Base-by-base conservation (phyloP, 2,888 invertebrate species). In the Drosophila affinis region DNA sequence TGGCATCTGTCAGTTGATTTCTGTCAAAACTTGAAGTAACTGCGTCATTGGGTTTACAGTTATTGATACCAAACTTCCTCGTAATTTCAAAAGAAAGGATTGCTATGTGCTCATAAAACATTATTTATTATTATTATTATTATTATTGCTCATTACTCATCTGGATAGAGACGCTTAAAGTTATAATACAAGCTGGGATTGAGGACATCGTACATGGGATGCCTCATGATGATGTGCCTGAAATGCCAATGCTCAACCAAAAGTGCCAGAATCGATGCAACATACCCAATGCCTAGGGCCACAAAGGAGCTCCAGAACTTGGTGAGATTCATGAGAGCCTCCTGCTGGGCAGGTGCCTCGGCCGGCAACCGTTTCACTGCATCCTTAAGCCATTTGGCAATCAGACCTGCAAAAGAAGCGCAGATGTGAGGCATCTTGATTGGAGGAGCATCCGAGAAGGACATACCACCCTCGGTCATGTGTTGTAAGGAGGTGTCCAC, bases 251-350 rank as follows among this genome's bases (percentile, higher is more conserved):
- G 89, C 92, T 97, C 97, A 0, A 92, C 92, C 2, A 94, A 78
- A 0, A 97, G 90, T 39, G 93, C 93, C 0, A 94, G 27, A 0
- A 93, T 80, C 76, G 95, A 94, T 4, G 95, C 71, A 18, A 93
- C 90, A 87, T 95, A 96, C 0, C 97, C 97, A 53, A 95, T 93
- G 3, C 92, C 93, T n/a, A 97, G 90, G 7, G 95, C 95, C 46
- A 96, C 94, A 72, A 97, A 93, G 3, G 95, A 96, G 49, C 96
- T 96, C 90, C 96, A 96, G 51, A 97, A 93, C 89, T 97, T 97
- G 76, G 94, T 94, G 78, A 97, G 93, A 91, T 96, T 95, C 93
- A 97, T 96, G 14, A 96, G 89, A 5, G 96, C 96, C 90, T 96
- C 96, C n/a, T 94, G 92, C 61, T 94, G 93, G 1, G 93, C 93